Evolutionary conservation across 2,113 vertebrate species (phyloP), one percentile per base, ranked within the genome.

Genomic region (Eptatretus burgeri): DNA sequence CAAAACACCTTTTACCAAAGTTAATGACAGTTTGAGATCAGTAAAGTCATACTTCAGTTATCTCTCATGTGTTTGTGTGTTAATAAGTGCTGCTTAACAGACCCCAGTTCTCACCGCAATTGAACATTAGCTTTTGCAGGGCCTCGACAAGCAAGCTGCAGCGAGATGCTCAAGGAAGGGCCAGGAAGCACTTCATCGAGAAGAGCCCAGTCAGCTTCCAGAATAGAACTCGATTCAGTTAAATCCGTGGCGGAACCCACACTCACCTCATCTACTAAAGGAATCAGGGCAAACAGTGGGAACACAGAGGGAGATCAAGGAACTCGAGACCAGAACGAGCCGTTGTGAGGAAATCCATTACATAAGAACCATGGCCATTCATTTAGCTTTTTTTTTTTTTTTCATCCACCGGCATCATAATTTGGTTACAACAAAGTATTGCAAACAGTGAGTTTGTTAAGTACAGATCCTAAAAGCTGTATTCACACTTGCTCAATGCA

Each of bases 141-240:
- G 16, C 53, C 53, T 60, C 53, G 16, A 19, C 53, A 16, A 11
- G 16, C 53, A 60, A 16, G 9, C 16, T 60, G 16, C 70, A 98
- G 74, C 70, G 82, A 82, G 66, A 85, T 72, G 3, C 81, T 80
- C 63, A 86, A 89, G 64, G 53, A 10, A 19, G 9, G 16, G 16
- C 10, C 53, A 19, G 53, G 16, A n/a, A 16, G 16, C 53, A 19
- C 16, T 75, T 95, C 91, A 64, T 93, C 91, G 8, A 98, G 84
- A 81, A 98, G 76, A 1, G 77, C 95, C 91, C 91, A 98, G 66
- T 98, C 89, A 4, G 87, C 89, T 19, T 98, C 91, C 71, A 88
- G 80, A 80, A 95, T 71, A 9, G 89, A 95, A 74, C 91, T 98
- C 66, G 82, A 93, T 77, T 98, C 89, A 1, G 89, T 98, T 69